phyloP scores from a whole-genome alignment of 2,888 invertebrate genomes.

The Pollenia labialis region DNA sequence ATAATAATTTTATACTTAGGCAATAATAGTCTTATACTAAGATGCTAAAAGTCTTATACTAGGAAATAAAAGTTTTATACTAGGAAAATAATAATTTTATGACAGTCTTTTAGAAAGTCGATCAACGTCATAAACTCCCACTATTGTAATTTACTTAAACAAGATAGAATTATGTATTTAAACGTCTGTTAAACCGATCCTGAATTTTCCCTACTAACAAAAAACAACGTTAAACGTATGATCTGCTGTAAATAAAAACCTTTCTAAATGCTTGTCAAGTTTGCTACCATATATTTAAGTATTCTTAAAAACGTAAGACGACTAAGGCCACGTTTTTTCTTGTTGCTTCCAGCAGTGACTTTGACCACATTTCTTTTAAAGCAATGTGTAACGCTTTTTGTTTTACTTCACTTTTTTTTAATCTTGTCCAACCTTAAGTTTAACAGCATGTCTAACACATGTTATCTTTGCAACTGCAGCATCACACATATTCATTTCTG shows the following conservation, averaged over 20 bases:
- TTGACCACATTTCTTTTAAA: conserved; percentile 24
- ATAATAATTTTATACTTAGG: too few relatives aligned
- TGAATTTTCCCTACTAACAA: neutral
- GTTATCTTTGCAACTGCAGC: conserved; percentile 55
- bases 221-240: conserved; percentile 25
- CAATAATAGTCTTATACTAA: too few relatives aligned
- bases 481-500: conserved; percentile 12
- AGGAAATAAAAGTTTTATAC: too few relatives aligned
- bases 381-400: conserved; percentile 17
- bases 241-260: conserved; percentile 79
- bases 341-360: conserved; percentile 1
- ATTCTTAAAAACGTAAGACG: conserved; percentile 34
- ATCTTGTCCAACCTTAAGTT: conserved; percentile 47
- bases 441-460: conserved; percentile 72
- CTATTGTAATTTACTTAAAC: too few relatives aligned
- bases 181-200: conserved; percentile 1
- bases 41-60: too few relatives aligned
- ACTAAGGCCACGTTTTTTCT: conserved; percentile 15
- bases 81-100: too few relatives aligned
- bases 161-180: neutral
- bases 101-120: too few relatives aligned
- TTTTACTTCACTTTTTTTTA: neutral
- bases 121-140: too few relatives aligned
- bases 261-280: conserved; percentile 82
- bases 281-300: conserved; percentile 70